Percentiles rank a stretch among this genome's conserved stretches.
Conservation (phyloP, 2,797 vertebrate genomes). For the Nasua narica region DNA sequence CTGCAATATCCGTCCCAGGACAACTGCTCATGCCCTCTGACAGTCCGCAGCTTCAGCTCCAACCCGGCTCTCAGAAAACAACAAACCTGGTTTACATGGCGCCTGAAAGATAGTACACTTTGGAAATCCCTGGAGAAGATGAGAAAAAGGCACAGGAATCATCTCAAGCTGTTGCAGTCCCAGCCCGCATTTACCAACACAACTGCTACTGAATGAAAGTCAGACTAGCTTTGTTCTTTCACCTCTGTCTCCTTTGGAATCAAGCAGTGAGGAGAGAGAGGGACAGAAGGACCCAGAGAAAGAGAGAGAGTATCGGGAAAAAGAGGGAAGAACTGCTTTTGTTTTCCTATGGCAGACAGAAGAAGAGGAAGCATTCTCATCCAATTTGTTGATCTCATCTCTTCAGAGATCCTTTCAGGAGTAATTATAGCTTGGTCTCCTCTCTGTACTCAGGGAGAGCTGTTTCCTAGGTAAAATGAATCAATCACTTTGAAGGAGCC, state of each 20-base stretch:
- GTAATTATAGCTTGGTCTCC: conserved; percentile 39
- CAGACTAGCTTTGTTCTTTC: not conserved
- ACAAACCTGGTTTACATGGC: not conserved
- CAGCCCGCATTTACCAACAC: not conserved
- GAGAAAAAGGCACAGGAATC: not conserved
- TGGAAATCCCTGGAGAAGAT: not conserved
- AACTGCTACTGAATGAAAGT: not conserved
- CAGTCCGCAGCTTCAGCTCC: not conserved
- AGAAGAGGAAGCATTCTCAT: not conserved
- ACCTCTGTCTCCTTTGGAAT: not conserved
- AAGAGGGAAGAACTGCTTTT: not conserved
- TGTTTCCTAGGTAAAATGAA: conserved; percentile 6
- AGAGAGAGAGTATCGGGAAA: not conserved
- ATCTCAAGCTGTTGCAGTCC: not conserved
- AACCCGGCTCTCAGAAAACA: not conserved
- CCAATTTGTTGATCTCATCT: conserved; percentile 18
- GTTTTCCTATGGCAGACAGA: not conserved
- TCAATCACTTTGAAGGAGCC: not conserved
- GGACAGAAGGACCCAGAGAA: not conserved
- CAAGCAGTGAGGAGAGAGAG: not conserved
- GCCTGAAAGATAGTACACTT: not conserved
- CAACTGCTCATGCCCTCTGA: not conserved
- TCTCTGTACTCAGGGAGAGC: not conserved
- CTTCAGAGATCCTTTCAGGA: not conserved
- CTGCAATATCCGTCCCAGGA: not conserved